phyloP scores from a whole-genome alignment of 2,113 vertebrate genomes.

The Cettia cetti region DNA sequence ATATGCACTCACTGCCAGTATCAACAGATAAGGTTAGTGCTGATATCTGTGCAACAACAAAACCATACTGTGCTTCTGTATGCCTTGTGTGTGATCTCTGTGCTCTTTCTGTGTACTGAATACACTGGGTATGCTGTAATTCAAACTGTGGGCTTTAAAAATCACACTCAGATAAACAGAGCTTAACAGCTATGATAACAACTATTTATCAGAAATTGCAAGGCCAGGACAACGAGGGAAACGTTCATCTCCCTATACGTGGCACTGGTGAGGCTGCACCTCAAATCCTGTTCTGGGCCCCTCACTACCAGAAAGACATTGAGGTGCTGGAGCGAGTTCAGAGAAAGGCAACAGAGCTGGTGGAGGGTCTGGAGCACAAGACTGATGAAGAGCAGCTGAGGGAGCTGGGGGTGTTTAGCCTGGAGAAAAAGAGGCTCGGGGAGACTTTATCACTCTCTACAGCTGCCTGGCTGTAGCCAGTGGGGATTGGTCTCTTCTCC shows the following conservation, averaged over 20 bases:
- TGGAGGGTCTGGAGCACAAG: background rate
- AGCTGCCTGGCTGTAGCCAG: background rate
- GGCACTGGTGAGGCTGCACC: background rate
- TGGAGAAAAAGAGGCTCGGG: background rate
- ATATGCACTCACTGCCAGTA: background rate
- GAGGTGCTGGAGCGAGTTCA: background rate
- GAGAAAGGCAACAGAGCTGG: fast-evolving
- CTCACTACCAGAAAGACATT: background rate
- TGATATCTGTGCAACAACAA: background rate
- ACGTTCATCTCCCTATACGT: fast-evolving
- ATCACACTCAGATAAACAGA: background rate
- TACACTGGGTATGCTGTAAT: background rate
- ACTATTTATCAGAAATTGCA: background rate
- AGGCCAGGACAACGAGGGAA: background rate
- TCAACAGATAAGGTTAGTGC: background rate
- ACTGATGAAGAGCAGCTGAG: background rate
- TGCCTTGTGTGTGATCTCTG: background rate
- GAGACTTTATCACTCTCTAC: fast-evolving
- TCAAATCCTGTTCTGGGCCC: background rate
- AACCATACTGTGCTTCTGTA: background rate
- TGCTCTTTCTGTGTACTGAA: background rate
- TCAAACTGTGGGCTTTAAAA: background rate
- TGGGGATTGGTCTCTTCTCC: fast-evolving
- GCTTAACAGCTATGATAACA: background rate
- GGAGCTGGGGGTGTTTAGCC: fast-evolving